Percentiles rank a stretch among this genome's conserved stretches.
Evolutionary conservation across 2,113 vertebrate species (phyloP).

Genomic region (human (Homo sapiens)): DNA sequence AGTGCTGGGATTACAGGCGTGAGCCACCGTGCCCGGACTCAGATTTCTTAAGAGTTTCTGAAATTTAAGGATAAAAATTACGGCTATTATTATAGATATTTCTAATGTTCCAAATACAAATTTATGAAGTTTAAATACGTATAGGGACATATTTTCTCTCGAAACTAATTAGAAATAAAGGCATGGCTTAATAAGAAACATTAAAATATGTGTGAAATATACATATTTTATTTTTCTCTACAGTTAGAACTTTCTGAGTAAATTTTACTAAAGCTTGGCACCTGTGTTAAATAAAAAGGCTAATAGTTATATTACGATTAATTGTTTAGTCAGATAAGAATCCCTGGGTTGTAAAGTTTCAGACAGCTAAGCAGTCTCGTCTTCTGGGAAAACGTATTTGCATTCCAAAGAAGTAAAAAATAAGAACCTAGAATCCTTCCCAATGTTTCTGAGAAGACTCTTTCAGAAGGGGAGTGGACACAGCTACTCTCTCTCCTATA

Average conservation of each 20-base stretch:
- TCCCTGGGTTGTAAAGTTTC: background rate
- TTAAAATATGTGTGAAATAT: background rate
- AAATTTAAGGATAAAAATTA: background rate
- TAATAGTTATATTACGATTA: background rate
- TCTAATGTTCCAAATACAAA: background rate
- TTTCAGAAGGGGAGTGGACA: background rate
- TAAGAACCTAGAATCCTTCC: background rate
- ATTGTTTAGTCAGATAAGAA: background rate
- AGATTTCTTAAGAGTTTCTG: background rate
- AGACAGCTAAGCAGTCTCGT: background rate
- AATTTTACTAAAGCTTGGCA: background rate
- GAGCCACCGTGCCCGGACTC: no score
- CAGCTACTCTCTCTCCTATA: background rate
- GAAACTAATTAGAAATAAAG: background rate
- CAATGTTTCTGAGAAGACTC: background rate
- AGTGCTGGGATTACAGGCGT: no score
- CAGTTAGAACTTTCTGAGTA: background rate
- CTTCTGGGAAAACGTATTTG: background rate
- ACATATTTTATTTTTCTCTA: background rate
- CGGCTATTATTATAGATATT: background rate
- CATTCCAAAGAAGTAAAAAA: background rate
- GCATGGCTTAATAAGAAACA: rapidly evolving
- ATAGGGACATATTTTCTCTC: background rate
- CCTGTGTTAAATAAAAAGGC: background rate
- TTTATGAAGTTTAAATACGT: background rate